These are phyloP conservation scores for Octodonta nipae DNA, from an alignment of 2,888 invertebrate genomes.

Conservation along the genomic window DNA sequence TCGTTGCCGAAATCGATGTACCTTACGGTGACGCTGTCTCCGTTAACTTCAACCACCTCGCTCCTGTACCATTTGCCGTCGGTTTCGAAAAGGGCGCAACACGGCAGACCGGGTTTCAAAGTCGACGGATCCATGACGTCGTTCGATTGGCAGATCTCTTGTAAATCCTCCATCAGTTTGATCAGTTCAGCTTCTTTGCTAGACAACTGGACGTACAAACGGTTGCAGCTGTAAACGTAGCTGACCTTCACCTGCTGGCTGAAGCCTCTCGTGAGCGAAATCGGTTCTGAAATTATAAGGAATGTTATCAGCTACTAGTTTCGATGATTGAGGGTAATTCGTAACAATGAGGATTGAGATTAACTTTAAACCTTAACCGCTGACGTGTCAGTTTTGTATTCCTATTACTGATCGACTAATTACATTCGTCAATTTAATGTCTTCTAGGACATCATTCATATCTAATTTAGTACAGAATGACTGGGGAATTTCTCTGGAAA, in stretches of 20 bases:
- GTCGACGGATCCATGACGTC: constrained; percentile 18
- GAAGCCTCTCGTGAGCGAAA: constrained; percentile 27
- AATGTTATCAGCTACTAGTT: no score
- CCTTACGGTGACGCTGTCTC: constrained; percentile 39
- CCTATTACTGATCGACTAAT: no score
- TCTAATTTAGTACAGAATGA: no score
- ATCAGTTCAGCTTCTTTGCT: constrained; percentile 46
- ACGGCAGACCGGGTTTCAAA: constrained; percentile 48
- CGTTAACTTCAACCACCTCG: constrained; percentile 43
- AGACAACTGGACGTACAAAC: constrained; percentile 61
- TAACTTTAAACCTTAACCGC: no score
- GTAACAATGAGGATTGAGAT: no score
- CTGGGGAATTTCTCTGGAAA: no score
- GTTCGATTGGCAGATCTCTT: constrained; percentile 40
- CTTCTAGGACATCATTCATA: no score
- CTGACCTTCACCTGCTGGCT: constrained; percentile 46
- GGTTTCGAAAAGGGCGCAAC: constrained; percentile 65
- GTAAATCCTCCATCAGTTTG: constrained; percentile 54
- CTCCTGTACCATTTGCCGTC: constrained; percentile 88
- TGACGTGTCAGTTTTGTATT: no score
- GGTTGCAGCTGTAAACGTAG: constrained; percentile 52
- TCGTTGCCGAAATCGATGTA: constrained; percentile 95
- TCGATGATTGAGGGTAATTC: no score
- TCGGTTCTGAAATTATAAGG: constrained; percentile 19
- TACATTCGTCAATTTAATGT: no score